These are phyloP conservation scores for Eledone cirrhosa DNA, from an alignment of 2,888 invertebrate species.

Conservation along the genomic window DNA sequence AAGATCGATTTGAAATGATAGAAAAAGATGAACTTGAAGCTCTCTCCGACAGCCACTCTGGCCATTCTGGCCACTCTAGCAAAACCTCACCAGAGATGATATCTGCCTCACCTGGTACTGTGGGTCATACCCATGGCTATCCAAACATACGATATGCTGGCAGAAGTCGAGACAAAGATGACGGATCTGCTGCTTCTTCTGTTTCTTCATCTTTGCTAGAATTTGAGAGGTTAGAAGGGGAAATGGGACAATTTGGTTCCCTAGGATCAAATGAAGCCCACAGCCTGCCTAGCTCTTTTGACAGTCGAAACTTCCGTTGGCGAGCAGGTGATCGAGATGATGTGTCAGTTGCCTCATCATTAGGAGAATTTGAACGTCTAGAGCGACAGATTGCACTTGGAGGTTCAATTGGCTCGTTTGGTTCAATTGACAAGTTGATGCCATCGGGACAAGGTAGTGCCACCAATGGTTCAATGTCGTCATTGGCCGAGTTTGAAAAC, in stretches of 20 bases:
- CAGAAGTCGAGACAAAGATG: slow-evolving; percentile 86
- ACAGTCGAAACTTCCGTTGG: slow-evolving; percentile 55
- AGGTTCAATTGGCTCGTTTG: slow-evolving; percentile 87
- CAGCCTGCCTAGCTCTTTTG: slow-evolving; percentile 54
- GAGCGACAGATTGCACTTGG: slow-evolving; percentile 77
- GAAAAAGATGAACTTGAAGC: slow-evolving; percentile 76
- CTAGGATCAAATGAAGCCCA: slow-evolving; percentile 49
- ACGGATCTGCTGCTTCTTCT: slow-evolving; percentile 90
- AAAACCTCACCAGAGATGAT: slow-evolving; percentile 81
- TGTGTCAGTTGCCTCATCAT: slow-evolving; percentile 83
- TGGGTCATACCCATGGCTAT: slow-evolving; percentile 69
- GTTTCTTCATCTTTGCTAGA: slow-evolving; percentile 88
- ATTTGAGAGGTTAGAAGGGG: slow-evolving; percentile 89
- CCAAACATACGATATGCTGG: slow-evolving; percentile 80
- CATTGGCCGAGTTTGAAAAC: slow-evolving; percentile 91
- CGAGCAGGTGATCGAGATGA: slow-evolving; percentile 86
- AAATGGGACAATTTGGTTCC: slow-evolving; percentile 70
- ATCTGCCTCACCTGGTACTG: slow-evolving; percentile 72
- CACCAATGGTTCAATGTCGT: slow-evolving; percentile 67
- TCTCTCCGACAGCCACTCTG: slow-evolving; percentile 47
- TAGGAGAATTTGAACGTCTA: slow-evolving; percentile 92
- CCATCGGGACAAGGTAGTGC: slow-evolving; percentile 53
- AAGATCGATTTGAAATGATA: slow-evolving; percentile 70
- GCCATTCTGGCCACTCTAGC: slow-evolving; percentile 33
- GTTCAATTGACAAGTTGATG: slow-evolving; percentile 75